Base-by-base conservation (phyloP, 92 coral and sea anemone genomes). In the Epizoanthus ramosus region DNA sequence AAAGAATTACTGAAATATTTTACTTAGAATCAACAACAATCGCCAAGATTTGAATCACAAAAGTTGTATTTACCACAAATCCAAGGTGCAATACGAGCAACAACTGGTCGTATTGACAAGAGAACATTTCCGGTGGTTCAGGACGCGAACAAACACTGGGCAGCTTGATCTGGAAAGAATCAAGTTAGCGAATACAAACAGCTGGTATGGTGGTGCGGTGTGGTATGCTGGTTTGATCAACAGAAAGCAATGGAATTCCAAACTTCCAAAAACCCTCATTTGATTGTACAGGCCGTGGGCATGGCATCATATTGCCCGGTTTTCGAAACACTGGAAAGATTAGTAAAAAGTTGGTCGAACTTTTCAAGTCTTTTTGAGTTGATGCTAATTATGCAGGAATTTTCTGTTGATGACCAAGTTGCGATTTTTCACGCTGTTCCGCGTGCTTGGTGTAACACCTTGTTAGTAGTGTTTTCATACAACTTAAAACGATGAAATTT, bases 1-100 rank as follows among this genome's bases (percentile, higher is more conserved):
- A 66, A 93, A 93, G 91, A 93, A 93, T 93, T 91, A 87, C 89
- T 86, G 74, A 74, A 88, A 93, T 93, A 91, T 88, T 87, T 66
- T 79, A 72, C 72, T 77, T 87, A 82, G 87, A 88, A 84, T 80
- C 85, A 81, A 82, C 81, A 87, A 85, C 79, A 85, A 84, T 89
- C 63, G 80, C 74, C 83, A 75, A 85, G 88, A 91, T 88, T 84
- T 91, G 91, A 83, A 87, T 85, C 52, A 79, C 75, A 92, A 93
- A 87, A 79, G 73, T 72, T 74, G 84, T 65, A 79, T 74, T 83
- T 80, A 80, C 84, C 87, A 85, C 43, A 75, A 69, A 22, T 79
- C 54, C 83, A 71, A 69, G 84, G 91, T 77, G 86, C 93, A 89
- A 89, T 89, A 89, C 87, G 57, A 57, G 74, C 85, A 71, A 74